A percentile compares a stretch with the other conserved stretches of the same genome.
phyloP scores from a whole-genome alignment of 1,140 invertebrate genomes.

The Bombus sylvicola region DNA sequence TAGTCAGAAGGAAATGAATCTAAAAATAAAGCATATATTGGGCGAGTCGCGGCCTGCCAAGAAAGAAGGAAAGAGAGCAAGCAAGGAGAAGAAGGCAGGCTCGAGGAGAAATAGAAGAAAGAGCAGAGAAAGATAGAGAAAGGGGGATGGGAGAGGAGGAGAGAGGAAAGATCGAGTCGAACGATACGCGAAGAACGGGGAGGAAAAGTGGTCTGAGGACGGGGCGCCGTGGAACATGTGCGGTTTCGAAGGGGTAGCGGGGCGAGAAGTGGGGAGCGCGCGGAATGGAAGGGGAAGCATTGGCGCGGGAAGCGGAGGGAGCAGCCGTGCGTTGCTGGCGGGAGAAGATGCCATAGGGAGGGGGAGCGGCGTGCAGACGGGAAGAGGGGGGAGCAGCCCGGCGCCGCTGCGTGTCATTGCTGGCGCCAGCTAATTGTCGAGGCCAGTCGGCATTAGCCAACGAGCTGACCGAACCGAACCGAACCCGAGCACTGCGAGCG shows the following conservation, averaged over 20 bases:
- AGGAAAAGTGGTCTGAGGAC: conserved; percentile 49
- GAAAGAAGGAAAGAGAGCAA: conserved; percentile 52
- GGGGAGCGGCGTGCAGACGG: neutral
- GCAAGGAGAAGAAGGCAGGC: conserved; percentile 16
- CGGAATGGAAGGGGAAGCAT: neutral
- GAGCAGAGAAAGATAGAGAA: conserved; percentile 28
- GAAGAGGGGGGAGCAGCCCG: conserved; percentile 59
- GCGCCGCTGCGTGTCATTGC: conserved; percentile 79
- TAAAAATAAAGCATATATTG: conserved; percentile 76
- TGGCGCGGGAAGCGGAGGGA: conserved; percentile 17
- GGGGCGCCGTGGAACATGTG: conserved; percentile 60
- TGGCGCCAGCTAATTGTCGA: conserved; percentile 81
- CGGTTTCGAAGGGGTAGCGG: conserved; percentile 31
- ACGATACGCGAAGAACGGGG: conserved; percentile 11
- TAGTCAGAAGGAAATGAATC: conserved; percentile 74
- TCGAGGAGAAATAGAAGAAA: conserved; percentile 26
- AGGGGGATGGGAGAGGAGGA: conserved; percentile 6
- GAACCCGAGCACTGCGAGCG: conserved; percentile 53
- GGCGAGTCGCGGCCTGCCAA: conserved; percentile 62
- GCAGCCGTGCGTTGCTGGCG: conserved; percentile 31
- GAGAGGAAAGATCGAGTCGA: conserved; percentile 34
- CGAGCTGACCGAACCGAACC: conserved; percentile 70
- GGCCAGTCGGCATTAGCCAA: conserved; percentile 79
- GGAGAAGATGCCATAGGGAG: conserved; percentile 28
- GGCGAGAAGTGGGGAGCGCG: neutral